These are phyloP conservation scores for Protodeltote pygarga DNA, from an alignment of 2,888 invertebrate species.

Conservation along the genomic window DNA sequence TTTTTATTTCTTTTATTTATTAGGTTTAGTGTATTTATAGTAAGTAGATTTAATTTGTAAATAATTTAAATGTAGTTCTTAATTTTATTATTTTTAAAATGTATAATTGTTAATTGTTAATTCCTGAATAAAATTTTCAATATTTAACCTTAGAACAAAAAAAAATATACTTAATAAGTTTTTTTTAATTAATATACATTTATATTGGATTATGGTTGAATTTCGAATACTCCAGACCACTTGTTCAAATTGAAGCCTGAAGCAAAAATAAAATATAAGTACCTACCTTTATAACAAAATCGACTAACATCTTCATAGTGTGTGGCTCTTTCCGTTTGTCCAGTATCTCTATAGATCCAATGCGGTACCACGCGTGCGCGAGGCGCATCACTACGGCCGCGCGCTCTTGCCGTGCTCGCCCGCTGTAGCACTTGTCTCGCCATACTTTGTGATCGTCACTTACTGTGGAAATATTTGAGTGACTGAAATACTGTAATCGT, in stretches of 20 bases:
- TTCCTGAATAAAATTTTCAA: too few species aligned
- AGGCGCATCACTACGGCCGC: slow-evolving; percentile 87
- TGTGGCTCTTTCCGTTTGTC: slow-evolving; percentile 78
- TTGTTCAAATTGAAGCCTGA: background rate
- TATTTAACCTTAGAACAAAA: too few species aligned
- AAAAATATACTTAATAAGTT: too few species aligned
- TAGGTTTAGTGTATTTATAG: too few species aligned
- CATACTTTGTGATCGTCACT: slow-evolving; percentile 86
- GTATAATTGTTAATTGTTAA: too few species aligned
- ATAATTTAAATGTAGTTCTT: too few species aligned
- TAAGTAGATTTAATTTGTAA: too few species aligned
- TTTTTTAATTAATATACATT: too few species aligned
- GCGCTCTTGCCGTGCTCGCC: slow-evolving; percentile 83
- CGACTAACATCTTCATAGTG: slow-evolving; percentile 78
- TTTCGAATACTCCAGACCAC: too few species aligned
- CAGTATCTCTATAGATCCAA: slow-evolving; percentile 89
- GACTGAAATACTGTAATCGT: background rate
- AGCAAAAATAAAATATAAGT: background rate
- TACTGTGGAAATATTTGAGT: slow-evolving; percentile 50
- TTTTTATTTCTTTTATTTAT: too few species aligned
- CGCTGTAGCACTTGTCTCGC: slow-evolving; percentile 88
- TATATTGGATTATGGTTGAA: too few species aligned
- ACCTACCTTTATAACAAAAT: slow-evolving; percentile 79
- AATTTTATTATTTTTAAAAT: too few species aligned
- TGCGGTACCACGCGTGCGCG: slow-evolving; percentile 86